phyloP scores from a whole-genome alignment of 1,140 invertebrate genomes.

The Oryctes rhinoceros region DNA sequence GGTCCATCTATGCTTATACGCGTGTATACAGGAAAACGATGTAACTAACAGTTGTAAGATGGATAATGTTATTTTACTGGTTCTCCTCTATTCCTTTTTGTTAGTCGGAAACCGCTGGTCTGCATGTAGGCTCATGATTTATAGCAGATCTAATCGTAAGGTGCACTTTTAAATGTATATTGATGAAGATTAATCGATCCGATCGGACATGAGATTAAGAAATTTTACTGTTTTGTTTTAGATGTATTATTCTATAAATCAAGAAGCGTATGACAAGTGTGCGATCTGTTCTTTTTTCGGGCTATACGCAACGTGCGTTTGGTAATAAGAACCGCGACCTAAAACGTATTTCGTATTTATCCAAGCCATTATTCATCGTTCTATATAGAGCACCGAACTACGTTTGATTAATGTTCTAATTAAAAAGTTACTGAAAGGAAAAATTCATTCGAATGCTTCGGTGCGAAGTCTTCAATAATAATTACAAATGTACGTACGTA shows the following conservation, averaged over 20 bases:
- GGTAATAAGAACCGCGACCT: neutral
- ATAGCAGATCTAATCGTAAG: slow-evolving; percentile 37
- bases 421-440: slow-evolving; percentile 1
- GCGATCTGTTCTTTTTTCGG: slow-evolving; percentile 21
- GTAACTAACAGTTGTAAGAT: slow-evolving; percentile 32
- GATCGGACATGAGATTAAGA: slow-evolving; percentile 39
- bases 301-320: slow-evolving; percentile 16
- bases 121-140: slow-evolving; percentile 39
- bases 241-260: slow-evolving; percentile 38
- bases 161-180: slow-evolving; percentile 40
- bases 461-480: neutral
- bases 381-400: neutral
- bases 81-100: slow-evolving; percentile 36
- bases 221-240: slow-evolving; percentile 42
- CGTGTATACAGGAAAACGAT: slow-evolving; percentile 7
- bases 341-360: slow-evolving; percentile 14
- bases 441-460: neutral
- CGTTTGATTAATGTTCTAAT: slow-evolving; percentile 33
- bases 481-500: neutral
- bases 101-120: slow-evolving; percentile 12
- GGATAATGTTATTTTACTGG: slow-evolving; percentile 28
- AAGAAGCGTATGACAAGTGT: slow-evolving; percentile 30
- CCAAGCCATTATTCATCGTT: slow-evolving; percentile 26
- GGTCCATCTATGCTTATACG: slow-evolving; percentile 5
- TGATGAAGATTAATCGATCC: slow-evolving; percentile 39